Evolutionary conservation across 2,113 vertebrate genomes (phyloP).

Genomic region (Steatornis caripensis): DNA sequence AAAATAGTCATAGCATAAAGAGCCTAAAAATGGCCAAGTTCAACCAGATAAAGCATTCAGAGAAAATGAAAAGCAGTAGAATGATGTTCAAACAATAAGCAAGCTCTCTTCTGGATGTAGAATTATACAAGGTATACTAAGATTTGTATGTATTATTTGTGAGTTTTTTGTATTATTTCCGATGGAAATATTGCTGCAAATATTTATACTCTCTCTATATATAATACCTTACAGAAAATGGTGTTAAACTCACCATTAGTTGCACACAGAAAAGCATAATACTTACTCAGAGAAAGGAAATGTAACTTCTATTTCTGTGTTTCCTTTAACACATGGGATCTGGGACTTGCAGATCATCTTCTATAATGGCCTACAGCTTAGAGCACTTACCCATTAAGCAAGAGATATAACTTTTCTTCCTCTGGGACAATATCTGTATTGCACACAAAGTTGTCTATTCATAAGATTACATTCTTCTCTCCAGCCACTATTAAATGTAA

Average conservation of each 20-base stretch:
- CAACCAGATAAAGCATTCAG: neutral
- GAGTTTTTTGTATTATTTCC: neutral
- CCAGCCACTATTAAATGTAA: neutral
- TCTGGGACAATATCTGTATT: neutral
- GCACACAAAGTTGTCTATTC: neutral
- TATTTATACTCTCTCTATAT: neutral
- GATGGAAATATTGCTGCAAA: neutral
- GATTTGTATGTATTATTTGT: neutral
- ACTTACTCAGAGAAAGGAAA: neutral
- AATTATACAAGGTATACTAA: neutral
- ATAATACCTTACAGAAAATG: neutral
- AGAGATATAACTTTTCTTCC: neutral
- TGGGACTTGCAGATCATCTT: neutral
- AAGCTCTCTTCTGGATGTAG: neutral
- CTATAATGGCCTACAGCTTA: neutral
- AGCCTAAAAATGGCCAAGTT: neutral
- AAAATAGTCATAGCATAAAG: neutral
- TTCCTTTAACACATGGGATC: neutral
- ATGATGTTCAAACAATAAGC: neutral
- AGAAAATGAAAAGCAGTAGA: neutral
- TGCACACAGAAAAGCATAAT: neutral
- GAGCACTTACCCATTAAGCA: neutral
- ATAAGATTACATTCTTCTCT: neutral
- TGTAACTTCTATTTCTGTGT: neutral
- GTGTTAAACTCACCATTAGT: neutral